These are phyloP conservation scores for Microcebus lehilahytsara DNA, from an alignment of 2,113 vertebrate genomes.

Conservation along the genomic window DNA sequence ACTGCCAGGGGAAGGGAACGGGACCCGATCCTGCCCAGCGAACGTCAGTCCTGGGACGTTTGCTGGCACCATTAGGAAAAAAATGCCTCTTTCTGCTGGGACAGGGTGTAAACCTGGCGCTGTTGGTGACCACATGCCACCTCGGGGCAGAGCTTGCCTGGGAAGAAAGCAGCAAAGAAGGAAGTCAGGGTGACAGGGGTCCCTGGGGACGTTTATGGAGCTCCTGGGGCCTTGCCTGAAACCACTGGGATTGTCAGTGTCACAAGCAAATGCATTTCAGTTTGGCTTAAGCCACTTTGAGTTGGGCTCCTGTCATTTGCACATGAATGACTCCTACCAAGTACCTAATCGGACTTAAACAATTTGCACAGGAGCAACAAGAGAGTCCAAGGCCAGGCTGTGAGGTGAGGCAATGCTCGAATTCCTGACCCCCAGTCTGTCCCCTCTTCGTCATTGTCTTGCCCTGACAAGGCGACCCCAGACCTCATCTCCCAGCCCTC, in stretches of 20 bases:
- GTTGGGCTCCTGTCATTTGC: background rate
- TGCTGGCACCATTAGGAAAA: background rate
- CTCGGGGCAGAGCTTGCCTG: background rate
- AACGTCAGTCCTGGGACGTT: background rate
- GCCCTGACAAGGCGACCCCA: accelerated
- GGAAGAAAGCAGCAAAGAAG: background rate
- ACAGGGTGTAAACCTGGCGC: background rate
- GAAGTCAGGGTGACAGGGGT: background rate
- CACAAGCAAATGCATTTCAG: background rate
- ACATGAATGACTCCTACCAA: accelerated
- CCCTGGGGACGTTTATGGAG: background rate
- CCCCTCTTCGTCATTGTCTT: background rate
- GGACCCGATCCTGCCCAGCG: background rate
- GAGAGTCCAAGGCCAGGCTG: background rate
- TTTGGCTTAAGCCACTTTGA: background rate
- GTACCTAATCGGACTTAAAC: background rate
- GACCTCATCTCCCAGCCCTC: no score
- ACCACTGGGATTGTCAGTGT: background rate
- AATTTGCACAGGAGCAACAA: background rate
- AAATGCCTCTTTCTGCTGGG: background rate
- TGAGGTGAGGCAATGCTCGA: background rate
- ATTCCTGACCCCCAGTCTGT: background rate
- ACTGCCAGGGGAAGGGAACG: background rate
- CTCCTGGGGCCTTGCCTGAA: background rate
- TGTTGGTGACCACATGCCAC: background rate